Evolutionary conservation across 2,113 vertebrate species (phyloP).

Genomic region (Xenus cinereus): DNA sequence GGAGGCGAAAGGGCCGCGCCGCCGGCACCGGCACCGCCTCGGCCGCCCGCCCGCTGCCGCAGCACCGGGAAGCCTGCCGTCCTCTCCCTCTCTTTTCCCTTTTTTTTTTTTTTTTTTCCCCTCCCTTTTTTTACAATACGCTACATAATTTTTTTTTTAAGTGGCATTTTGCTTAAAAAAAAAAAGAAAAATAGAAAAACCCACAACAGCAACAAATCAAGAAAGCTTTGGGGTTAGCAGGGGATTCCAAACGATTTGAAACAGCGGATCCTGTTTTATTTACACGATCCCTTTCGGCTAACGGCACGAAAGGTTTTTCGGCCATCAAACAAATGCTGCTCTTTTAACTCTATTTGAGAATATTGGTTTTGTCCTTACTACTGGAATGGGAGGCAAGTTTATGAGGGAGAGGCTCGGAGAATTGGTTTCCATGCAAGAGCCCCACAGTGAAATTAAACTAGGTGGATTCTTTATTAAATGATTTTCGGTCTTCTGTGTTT

Average conservation of each 20-base stretch:
- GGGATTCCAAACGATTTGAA: not conserved
- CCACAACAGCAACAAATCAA: not conserved
- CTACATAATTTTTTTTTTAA: not conserved
- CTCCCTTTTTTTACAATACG: not conserved
- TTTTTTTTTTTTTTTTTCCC: rapidly evolving
- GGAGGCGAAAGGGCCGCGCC: not conserved
- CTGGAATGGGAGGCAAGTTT: not conserved
- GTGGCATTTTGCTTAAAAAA: not conserved
- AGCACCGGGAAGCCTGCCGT: not conserved
- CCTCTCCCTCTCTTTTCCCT: not conserved
- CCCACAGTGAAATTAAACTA: slow-evolving; percentile 64
- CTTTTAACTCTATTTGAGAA: not conserved
- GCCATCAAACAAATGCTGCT: not conserved
- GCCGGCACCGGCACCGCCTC: not conserved
- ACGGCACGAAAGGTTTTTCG: not conserved
- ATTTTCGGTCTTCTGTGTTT: slow-evolving; percentile 72
- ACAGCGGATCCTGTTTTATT: not conserved
- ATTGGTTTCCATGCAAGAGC: slow-evolving; percentile 32
- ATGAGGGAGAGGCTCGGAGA: not conserved
- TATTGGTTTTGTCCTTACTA: not conserved
- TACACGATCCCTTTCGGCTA: not conserved
- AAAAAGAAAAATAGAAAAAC: too few species aligned
- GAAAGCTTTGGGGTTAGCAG: too few species aligned
- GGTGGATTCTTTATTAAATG: slow-evolving; percentile 72
- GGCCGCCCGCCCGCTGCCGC: not conserved